These are phyloP conservation scores for Aleiodes leptofemur DNA, from an alignment of 2,888 invertebrate species.

Conservation along the genomic window DNA sequence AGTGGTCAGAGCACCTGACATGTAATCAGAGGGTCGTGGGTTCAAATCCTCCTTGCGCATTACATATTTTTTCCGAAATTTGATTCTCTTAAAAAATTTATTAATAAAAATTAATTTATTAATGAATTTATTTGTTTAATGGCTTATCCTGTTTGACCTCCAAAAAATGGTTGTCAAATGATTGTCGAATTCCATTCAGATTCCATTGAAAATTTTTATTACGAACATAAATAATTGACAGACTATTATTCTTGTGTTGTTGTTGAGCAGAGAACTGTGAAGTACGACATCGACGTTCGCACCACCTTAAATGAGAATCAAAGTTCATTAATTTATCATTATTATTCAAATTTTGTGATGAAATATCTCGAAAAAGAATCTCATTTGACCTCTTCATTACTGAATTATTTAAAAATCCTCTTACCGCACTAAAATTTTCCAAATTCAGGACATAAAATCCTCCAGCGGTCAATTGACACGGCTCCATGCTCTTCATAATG, in stretches of 20 bases:
- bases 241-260: conserved; percentile 46
- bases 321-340: not conserved
- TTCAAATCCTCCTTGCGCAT: too few relatives aligned
- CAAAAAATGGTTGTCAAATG: too few relatives aligned
- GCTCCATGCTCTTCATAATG: conserved; percentile 56
- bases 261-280: conserved; percentile 61
- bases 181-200: not conserved
- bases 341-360: too few relatives aligned
- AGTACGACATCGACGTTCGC: conserved; percentile 62
- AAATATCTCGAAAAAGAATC: too few relatives aligned
- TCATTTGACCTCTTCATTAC: not conserved
- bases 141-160: too few relatives aligned
- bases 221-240: not conserved
- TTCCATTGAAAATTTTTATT: not conserved
- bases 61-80: too few relatives aligned
- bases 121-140: too few relatives aligned
- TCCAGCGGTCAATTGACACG: conserved; percentile 61
- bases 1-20: too few relatives aligned
- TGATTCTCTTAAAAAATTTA: too few relatives aligned
- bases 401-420: conserved; percentile 28
- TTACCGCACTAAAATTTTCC: conserved; percentile 62
- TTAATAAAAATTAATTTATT: too few relatives aligned
- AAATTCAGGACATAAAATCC: conserved; percentile 60
- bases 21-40: too few relatives aligned
- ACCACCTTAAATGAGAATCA: conserved; percentile 53